Percentiles rank a stretch among this genome's conserved stretches.
Conservation (phyloP, 2,113 vertebrate species). For the Lamprotornis superbus region DNA sequence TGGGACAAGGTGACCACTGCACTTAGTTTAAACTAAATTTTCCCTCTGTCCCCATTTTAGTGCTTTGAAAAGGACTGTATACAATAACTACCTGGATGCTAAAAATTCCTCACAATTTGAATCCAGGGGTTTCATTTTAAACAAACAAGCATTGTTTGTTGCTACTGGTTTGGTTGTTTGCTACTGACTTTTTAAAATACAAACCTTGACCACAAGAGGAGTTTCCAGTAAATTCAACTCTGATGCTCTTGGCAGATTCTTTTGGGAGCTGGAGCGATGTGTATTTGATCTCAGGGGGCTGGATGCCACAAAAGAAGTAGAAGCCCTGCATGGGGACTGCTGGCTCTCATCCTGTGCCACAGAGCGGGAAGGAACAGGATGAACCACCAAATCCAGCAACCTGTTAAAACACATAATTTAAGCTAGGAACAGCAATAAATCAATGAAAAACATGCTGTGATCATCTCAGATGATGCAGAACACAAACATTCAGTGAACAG, state of each 20-base stretch:
- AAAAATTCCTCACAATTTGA: not conserved
- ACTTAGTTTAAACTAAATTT: not conserved
- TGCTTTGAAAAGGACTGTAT: not conserved
- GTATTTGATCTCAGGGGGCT: conserved; percentile 21
- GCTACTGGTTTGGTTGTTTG: too few relatives aligned
- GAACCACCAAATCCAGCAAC: conserved; percentile 82
- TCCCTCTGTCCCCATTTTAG: not conserved
- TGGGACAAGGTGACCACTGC: not conserved
- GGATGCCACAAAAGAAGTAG: conserved; percentile 56
- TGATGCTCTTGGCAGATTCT: conserved; percentile 67
- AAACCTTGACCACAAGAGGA: conserved; percentile 84
- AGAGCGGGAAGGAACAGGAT: conserved; percentile 71
- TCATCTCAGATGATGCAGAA: not conserved
- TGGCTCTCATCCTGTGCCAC: conserved; percentile 33
- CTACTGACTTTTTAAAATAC: not conserved
- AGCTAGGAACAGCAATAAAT: not conserved
- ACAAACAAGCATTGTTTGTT: not conserved
- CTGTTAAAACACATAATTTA: conserved; percentile 61
- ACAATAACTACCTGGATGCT: not conserved
- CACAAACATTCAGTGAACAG: not conserved
- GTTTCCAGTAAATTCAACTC: conserved; percentile 88
- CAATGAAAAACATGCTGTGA: not conserved
- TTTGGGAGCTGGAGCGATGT: conserved; percentile 25
- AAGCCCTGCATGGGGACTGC: conserved; percentile 61
- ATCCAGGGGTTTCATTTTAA: not conserved